Percentiles rank a stretch among this genome's conserved stretches.
Conservation (phyloP, 1,140 invertebrate species). For the Aphelinus certus region DNA sequence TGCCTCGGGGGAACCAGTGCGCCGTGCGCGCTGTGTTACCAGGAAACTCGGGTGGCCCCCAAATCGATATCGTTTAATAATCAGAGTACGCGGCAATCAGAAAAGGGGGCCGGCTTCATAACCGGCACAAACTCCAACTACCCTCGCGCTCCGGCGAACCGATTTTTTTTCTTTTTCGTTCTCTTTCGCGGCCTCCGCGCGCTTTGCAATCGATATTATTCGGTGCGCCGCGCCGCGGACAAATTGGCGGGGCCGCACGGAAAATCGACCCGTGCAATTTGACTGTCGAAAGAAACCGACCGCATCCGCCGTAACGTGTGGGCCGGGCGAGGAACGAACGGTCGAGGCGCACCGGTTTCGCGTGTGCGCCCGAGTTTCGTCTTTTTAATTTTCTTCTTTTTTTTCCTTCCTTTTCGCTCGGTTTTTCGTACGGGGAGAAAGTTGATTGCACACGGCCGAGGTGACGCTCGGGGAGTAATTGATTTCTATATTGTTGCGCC, state of each 20-base stretch:
- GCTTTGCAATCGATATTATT: conserved; percentile 24
- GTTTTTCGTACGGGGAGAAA: too few relatives aligned
- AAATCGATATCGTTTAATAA: conserved; percentile 7
- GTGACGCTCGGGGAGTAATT: too few relatives aligned
- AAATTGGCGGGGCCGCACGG: conserved; percentile 10
- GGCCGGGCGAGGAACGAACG: too few relatives aligned
- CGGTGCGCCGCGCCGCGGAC: background rate
- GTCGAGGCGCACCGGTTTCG: too few relatives aligned
- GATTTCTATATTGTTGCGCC: too few relatives aligned
- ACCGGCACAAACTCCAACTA: conserved; percentile 14
- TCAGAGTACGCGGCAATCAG: conserved; percentile 2
- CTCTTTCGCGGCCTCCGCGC: background rate
- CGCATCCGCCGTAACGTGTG: too few relatives aligned
- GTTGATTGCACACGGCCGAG: too few relatives aligned
- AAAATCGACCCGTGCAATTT: conserved; percentile 15
- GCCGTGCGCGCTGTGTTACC: background rate
- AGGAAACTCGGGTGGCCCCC: too few relatives aligned
- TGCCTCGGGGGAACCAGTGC: conserved; percentile 4
- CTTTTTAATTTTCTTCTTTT: too few relatives aligned
- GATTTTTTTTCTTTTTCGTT: conserved; percentile 5
- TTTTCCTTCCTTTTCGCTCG: too few relatives aligned
- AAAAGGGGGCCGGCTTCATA: conserved; percentile 6
- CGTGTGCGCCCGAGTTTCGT: too few relatives aligned
- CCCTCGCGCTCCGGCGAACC: conserved; percentile 2
- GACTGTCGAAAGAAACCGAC: conserved; percentile 12